These are phyloP conservation scores for Empis stercorea DNA, from an alignment of 2,888 invertebrate species.

Conservation along the genomic window DNA sequence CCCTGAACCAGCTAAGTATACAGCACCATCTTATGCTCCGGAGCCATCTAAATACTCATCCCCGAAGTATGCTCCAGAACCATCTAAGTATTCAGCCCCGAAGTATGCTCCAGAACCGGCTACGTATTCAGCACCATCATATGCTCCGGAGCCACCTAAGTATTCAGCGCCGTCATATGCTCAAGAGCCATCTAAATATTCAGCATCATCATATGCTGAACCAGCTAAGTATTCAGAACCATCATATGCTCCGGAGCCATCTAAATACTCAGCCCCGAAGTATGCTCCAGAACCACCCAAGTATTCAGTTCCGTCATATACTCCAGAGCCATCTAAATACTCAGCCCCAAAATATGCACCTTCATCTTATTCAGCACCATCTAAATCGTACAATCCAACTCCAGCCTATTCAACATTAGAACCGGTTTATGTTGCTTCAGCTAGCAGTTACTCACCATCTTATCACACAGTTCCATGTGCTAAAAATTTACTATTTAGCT, in stretches of 20 bases:
- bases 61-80: slow-evolving; percentile 7
- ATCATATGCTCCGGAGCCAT: slow-evolving; percentile 1
- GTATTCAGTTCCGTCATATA: slow-evolving; percentile 6
- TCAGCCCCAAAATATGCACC: neutral
- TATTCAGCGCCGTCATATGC: slow-evolving; percentile 2
- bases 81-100: slow-evolving; percentile 7
- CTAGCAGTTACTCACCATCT: neutral
- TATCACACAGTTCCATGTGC: slow-evolving; percentile 7
- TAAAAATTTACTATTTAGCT: slow-evolving; percentile 20
- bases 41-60: slow-evolving; percentile 1
- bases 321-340: neutral
- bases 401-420: slow-evolving; percentile 3
- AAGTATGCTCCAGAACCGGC: neutral
- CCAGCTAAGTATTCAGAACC: slow-evolving; percentile 12
- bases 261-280: slow-evolving; percentile 2
- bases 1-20: neutral
- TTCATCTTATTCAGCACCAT: neutral
- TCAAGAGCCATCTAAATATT: slow-evolving; percentile 1
- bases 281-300: slow-evolving; percentile 8
- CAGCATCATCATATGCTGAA: slow-evolving; percentile 7
- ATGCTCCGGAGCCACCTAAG: neutral
- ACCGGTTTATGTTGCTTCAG: slow-evolving; percentile 2
- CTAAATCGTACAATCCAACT: neutral
- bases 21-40: slow-evolving; percentile 1
- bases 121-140: neutral